Evolutionary conservation across 2,797 vertebrate species (phyloP).

Genomic region (Vultur gryphus): DNA sequence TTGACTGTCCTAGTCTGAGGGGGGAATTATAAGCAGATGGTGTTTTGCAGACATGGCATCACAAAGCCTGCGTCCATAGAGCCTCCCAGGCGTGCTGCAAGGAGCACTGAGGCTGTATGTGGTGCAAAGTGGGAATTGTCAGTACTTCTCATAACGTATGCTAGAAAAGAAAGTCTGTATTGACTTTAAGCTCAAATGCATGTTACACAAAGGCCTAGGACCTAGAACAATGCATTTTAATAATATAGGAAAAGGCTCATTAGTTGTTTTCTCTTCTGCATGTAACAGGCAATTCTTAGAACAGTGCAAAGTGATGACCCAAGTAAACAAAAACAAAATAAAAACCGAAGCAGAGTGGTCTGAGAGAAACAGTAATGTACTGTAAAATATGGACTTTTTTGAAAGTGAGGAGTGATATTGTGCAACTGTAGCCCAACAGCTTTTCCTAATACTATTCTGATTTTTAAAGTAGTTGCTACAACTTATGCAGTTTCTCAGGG

Average conservation of each 20-base stretch:
- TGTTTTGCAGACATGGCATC: not conserved
- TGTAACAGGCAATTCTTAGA: not conserved
- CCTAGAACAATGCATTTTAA: not conserved
- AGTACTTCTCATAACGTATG: not conserved
- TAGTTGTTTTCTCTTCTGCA: not conserved
- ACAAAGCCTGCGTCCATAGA: not conserved
- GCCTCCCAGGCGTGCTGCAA: accelerated
- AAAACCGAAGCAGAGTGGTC: accelerated
- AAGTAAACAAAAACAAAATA: not conserved
- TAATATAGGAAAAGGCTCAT: not conserved
- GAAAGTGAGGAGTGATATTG: not conserved
- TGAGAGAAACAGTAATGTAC: not conserved
- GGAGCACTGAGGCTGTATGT: not conserved
- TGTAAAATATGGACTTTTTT: not conserved
- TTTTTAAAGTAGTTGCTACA: not conserved
- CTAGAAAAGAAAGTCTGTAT: not conserved
- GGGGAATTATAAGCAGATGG: not conserved
- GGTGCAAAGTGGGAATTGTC: not conserved
- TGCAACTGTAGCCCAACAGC: not conserved
- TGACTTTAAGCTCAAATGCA: not conserved
- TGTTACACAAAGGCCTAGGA: not conserved
- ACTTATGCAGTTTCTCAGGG: not conserved
- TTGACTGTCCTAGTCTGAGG: not conserved
- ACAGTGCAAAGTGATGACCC: not conserved
- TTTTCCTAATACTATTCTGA: not conserved